Conservation (phyloP, 2,888 invertebrate species). For the Mythimna vitellina region DNA sequence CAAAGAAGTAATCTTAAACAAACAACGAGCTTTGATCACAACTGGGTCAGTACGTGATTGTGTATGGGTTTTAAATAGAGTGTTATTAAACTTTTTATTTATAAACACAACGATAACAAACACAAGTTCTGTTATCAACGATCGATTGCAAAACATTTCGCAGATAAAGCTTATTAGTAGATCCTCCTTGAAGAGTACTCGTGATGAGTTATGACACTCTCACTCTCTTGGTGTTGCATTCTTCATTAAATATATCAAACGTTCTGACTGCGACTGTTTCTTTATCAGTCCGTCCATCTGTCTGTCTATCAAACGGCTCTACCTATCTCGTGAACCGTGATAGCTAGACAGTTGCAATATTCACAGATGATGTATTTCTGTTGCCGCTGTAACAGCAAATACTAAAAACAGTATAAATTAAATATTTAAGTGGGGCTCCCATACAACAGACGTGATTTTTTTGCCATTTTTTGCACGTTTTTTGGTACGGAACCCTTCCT, state of each 20-base stretch:
- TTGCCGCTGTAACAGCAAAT: too few relatives aligned
- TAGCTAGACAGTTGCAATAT: too few relatives aligned
- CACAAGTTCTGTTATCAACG: background rate
- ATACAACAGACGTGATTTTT: too few relatives aligned
- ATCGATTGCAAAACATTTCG: background rate
- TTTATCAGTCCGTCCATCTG: background rate
- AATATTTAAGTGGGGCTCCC: too few relatives aligned
- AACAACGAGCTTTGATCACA: background rate
- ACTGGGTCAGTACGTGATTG: background rate
- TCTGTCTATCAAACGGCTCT: too few relatives aligned
- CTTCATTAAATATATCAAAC: background rate
- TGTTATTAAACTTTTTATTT: background rate
- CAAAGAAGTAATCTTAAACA: background rate
- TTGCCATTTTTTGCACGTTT: too few relatives aligned
- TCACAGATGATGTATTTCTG: too few relatives aligned
- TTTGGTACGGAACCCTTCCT: too few relatives aligned
- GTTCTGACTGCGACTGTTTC: background rate
- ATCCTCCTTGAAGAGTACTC: background rate
- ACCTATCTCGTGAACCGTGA: too few relatives aligned
- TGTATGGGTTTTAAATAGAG: background rate
- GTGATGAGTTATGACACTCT: background rate
- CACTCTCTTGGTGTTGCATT: background rate
- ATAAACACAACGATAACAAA: background rate
- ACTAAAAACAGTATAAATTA: too few relatives aligned
- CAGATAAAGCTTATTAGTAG: background rate